A percentile compares a stretch with the other conserved stretches of the same genome.
Evolutionary conservation across 2,888 invertebrate species (phyloP).

Genomic region (Bombylius discolor): DNA sequence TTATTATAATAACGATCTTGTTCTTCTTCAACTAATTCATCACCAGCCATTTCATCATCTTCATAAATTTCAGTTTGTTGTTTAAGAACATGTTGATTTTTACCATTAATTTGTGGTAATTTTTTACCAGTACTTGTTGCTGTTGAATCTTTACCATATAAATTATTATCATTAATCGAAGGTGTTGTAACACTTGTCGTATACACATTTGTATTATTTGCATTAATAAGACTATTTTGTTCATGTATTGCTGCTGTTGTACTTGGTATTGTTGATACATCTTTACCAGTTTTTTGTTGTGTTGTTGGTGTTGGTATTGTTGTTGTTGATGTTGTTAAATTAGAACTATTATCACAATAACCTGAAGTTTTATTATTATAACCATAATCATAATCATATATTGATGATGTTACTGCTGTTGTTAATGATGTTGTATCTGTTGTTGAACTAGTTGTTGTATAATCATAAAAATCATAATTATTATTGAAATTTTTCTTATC

Average conservation of each 20-base stretch:
- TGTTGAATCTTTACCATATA: neutral
- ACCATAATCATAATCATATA: conserved; percentile 10
- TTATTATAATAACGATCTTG: conserved; percentile 17
- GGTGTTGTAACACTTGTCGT: neutral
- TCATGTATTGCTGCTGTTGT: neutral
- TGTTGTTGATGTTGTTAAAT: conserved; percentile 3
- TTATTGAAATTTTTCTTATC: conserved; percentile 19
- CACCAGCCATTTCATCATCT: conserved; percentile 19
- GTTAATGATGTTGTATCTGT: conserved; percentile 4
- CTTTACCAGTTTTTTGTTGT: conserved; percentile 6
- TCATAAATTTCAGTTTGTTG: conserved; percentile 33
- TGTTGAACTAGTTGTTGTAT: conserved; percentile 6
- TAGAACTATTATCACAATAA: conserved; percentile 15
- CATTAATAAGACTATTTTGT: neutral
- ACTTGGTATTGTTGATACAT: conserved; percentile 1
- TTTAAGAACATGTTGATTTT: conserved; percentile 28
- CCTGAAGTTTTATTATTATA: conserved; percentile 10
- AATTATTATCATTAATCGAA: conserved; percentile 22
- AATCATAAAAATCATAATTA: conserved; percentile 23
- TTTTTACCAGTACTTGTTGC: conserved; percentile 22
- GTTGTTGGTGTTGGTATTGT: conserved; percentile 1
- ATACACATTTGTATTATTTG: neutral
- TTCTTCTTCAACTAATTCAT: conserved; percentile 27
- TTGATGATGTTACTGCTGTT: conserved; percentile 9
- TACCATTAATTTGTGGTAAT: conserved; percentile 31